Evolutionary conservation across 2,113 vertebrate species (phyloP).

Genomic region (Muntiacus muntjak): DNA sequence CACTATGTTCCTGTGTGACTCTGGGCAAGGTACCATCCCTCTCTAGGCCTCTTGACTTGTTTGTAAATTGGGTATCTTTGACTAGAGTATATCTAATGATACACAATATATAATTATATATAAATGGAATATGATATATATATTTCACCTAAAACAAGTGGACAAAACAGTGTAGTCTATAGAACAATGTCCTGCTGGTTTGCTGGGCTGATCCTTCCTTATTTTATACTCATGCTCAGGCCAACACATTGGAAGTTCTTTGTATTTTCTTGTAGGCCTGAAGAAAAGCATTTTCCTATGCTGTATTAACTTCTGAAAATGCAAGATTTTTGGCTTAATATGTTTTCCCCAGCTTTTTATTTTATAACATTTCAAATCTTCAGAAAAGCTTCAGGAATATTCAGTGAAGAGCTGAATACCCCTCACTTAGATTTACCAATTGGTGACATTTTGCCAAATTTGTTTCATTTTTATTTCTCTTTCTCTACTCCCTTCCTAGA

Average conservation of each 20-base stretch:
- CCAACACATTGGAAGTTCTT: neutral
- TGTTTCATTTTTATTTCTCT: neutral
- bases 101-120: neutral
- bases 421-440: neutral
- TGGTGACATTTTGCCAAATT: neutral
- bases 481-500: neutral
- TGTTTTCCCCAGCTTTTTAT: neutral
- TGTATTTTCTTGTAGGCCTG: neutral
- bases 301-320: neutral
- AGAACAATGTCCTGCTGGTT: neutral
- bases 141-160: neutral
- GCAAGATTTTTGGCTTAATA: neutral
- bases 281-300: slow-evolving; percentile 14
- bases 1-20: neutral
- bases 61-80: neutral
- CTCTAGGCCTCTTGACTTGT: neutral
- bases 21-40: neutral
- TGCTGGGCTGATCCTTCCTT: neutral
- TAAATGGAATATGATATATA: neutral
- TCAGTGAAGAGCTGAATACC: neutral
- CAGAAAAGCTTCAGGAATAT: neutral
- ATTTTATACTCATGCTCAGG: neutral
- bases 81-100: neutral
- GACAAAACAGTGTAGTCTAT: neutral
- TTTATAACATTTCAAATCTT: slow-evolving; percentile 13